phyloP scores from a whole-genome alignment of 2,888 invertebrate species.

The Cataglyphis livida region DNA sequence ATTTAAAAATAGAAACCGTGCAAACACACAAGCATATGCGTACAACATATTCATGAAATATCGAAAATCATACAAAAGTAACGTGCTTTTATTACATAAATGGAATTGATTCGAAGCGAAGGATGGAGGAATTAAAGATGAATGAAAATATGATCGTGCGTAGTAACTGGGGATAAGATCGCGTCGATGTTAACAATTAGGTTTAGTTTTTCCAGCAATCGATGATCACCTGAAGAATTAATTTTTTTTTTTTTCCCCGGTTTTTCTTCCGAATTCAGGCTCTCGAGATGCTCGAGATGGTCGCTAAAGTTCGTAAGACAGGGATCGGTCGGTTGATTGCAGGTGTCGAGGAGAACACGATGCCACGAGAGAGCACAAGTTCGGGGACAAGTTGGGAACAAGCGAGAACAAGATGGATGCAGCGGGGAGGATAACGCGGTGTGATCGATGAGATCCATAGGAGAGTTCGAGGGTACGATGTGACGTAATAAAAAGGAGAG shows the following conservation, averaged over 20 bases:
- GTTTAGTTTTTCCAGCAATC: neutral
- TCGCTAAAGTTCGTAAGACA: slow-evolving; percentile 1
- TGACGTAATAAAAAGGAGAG: slow-evolving; percentile 9
- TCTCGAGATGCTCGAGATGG: neutral
- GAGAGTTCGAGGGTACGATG: neutral
- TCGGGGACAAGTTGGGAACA: slow-evolving; percentile 29
- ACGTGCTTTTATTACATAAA: neutral
- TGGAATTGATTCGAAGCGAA: neutral
- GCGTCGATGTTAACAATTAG: neutral
- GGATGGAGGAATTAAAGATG: neutral
- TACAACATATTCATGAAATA: neutral
- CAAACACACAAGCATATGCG: neutral
- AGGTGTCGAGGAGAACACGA: neutral
- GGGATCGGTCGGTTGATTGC: neutral
- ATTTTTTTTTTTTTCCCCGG: neutral
- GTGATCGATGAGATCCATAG: slow-evolving; percentile 38
- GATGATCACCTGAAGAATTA: neutral
- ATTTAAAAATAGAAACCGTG: neutral
- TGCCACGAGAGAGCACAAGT: slow-evolving; percentile 5
- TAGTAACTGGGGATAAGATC: neutral
- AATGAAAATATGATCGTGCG: neutral
- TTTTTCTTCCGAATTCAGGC: neutral
- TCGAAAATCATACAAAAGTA: neutral
- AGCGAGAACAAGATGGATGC: slow-evolving; percentile 28
- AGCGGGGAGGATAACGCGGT: neutral